A percentile compares a stretch with the other conserved stretches of the same genome.
Evolutionary conservation across 2,113 vertebrate species (phyloP).

Genomic region (Pagrus major): DNA sequence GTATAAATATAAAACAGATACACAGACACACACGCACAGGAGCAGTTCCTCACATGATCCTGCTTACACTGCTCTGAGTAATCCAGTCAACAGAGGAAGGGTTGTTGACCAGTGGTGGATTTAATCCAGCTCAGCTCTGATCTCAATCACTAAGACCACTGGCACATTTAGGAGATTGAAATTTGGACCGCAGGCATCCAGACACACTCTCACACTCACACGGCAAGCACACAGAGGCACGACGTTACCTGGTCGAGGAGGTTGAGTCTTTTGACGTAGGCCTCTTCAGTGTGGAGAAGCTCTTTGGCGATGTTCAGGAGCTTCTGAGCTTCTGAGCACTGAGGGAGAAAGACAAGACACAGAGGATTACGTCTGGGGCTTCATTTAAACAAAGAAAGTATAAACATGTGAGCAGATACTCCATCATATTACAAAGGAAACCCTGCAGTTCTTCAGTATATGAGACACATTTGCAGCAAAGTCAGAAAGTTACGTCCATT

Average conservation of each 20-base stretch:
- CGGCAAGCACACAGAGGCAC: background rate
- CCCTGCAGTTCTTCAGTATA: background rate
- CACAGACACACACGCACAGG: background rate
- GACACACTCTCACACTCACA: background rate
- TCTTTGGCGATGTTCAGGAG: constrained; percentile 95
- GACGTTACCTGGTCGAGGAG: constrained; percentile 94
- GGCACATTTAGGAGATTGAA: constrained; percentile 56
- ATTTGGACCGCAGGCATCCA: constrained; percentile 29
- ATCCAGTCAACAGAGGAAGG: constrained; percentile 61
- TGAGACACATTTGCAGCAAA: background rate
- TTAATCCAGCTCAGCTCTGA: constrained; percentile 74
- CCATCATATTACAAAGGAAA: background rate
- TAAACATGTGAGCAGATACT: background rate
- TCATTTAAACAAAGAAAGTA: background rate
- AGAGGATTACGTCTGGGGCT: background rate
- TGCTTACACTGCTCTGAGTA: constrained; percentile 53
- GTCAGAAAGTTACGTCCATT: no score
- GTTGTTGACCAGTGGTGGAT: constrained; percentile 32
- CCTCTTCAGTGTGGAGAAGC: constrained; percentile 95
- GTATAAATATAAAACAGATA: constrained; percentile 16
- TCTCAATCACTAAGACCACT: constrained; percentile 51
- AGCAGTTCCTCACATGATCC: constrained; percentile 3
- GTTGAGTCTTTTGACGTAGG: constrained; percentile 93
- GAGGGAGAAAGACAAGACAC: constrained; percentile 40
- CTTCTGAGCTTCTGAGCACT: constrained; percentile 91